Percentiles rank a stretch among this genome's conserved stretches.
phyloP scores from a whole-genome alignment of 2,797 vertebrate species.

The Sarcoramphus papa region DNA sequence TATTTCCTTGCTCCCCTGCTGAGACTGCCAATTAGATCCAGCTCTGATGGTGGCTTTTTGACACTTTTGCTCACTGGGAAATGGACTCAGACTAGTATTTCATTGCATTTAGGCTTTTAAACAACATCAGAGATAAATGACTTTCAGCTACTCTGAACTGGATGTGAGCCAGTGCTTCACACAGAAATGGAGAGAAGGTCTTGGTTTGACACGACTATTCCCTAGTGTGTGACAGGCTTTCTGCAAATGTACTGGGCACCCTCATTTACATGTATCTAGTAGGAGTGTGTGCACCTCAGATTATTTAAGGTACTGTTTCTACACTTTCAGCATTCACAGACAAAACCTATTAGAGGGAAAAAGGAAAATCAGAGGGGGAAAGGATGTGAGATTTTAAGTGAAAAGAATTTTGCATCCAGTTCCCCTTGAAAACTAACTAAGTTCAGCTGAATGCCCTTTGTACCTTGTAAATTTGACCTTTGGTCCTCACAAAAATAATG shows the following conservation, averaged over 20 bases:
- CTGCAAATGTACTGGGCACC: background rate
- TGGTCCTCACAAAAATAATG: background rate
- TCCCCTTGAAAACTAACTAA: background rate
- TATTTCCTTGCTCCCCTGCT: background rate
- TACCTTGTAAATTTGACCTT: background rate
- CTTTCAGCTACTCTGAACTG: constrained; percentile 20
- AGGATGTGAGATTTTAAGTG: background rate
- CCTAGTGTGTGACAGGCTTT: background rate
- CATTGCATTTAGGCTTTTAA: constrained; percentile 52
- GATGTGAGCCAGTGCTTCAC: background rate
- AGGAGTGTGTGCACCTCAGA: background rate
- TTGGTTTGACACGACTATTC: background rate
- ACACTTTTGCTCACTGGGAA: constrained; percentile 27
- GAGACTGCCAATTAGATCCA: constrained; percentile 41
- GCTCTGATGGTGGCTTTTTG: constrained; percentile 48
- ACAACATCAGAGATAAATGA: constrained; percentile 31
- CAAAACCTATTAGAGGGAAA: background rate
- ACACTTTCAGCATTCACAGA: background rate
- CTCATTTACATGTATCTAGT: background rate
- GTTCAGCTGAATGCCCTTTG: background rate
- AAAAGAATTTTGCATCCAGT: background rate
- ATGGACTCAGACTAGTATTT: constrained; percentile 34
- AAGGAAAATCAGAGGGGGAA: background rate
- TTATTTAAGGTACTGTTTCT: background rate
- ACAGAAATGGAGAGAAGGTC: background rate